Percentiles rank a stretch among this genome's conserved stretches.
These are phyloP conservation scores for Eclectus roratus DNA, from an alignment of 2,113 vertebrate genomes.

Conservation along the genomic window DNA sequence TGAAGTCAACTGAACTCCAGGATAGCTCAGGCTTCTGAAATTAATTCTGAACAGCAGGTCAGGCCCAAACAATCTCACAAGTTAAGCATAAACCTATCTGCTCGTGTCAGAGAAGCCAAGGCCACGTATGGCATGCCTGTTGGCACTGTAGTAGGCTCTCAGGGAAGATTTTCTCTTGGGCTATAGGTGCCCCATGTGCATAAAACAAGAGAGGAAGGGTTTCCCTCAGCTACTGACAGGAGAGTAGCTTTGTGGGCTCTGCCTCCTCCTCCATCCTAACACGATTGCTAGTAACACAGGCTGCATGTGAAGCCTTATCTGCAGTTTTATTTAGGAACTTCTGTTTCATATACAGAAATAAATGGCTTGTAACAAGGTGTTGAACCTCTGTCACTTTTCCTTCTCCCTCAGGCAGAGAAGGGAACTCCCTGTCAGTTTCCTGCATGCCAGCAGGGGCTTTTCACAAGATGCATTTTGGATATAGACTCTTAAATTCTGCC, in stretches of 20 bases:
- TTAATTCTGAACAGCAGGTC: not conserved
- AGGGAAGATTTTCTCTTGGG: not conserved
- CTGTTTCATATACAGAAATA: not conserved
- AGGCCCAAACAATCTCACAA: not conserved
- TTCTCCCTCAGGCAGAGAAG: not conserved
- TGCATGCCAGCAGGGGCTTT: not conserved
- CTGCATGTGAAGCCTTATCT: not conserved
- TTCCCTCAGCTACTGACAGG: not conserved
- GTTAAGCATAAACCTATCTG: not conserved
- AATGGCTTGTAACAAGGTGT: not conserved
- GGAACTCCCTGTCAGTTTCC: not conserved
- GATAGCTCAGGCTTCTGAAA: not conserved
- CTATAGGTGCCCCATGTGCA: not conserved
- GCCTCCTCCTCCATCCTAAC: not conserved
- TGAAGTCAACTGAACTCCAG: not conserved
- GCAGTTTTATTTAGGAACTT: not conserved
- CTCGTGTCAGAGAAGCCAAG: not conserved
- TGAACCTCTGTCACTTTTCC: not conserved
- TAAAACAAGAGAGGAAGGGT: not conserved
- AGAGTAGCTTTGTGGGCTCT: not conserved
- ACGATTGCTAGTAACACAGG: not conserved
- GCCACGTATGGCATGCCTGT: accelerated
- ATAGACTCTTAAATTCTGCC: not conserved
- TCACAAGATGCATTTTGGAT: not conserved
- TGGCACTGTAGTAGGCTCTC: not conserved